Percentiles rank a stretch among this genome's conserved stretches.
phyloP scores from a whole-genome alignment of 37 sponge, comb jelly and placozoan genomes.

The Crambe crambe region DNA sequence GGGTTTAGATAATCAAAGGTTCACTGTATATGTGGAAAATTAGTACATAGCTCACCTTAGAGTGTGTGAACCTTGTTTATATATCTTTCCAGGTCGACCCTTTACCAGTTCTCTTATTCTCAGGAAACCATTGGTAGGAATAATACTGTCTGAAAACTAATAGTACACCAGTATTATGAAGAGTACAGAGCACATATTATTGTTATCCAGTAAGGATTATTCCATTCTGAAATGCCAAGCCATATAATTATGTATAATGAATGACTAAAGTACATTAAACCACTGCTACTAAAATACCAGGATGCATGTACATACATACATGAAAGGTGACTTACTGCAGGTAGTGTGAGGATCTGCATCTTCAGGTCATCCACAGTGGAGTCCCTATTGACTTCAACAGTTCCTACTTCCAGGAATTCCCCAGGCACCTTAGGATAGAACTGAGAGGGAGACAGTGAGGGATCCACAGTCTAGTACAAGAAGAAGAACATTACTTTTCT shows the following conservation, averaged over 20 bases:
- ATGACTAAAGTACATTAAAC: conserved; percentile 7
- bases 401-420: conserved; percentile 24
- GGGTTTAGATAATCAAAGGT: too few species aligned
- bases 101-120: conserved; percentile 66
- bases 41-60: conserved; percentile 30
- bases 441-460: conserved; percentile 41
- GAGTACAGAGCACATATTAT: too few species aligned
- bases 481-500: too few species aligned
- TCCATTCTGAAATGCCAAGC: too few species aligned
- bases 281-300: neutral
- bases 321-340: conserved; percentile 29
- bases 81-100: conserved; percentile 50
- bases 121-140: conserved; percentile 41
- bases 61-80: conserved; percentile 50
- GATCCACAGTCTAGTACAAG: conserved; percentile 3
- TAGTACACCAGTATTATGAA: too few species aligned
- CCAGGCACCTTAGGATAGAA: conserved; percentile 56
- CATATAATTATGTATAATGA: too few species aligned
- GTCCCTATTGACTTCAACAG: conserved; percentile 53
- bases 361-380: conserved; percentile 76
- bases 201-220: too few species aligned
- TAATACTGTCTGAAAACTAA: conserved; percentile 27
- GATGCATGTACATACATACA: too few species aligned
- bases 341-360: conserved; percentile 56
- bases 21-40: too few species aligned